phyloP scores from a whole-genome alignment of 2,113 vertebrate genomes.

The Aegithalos caudatus region DNA sequence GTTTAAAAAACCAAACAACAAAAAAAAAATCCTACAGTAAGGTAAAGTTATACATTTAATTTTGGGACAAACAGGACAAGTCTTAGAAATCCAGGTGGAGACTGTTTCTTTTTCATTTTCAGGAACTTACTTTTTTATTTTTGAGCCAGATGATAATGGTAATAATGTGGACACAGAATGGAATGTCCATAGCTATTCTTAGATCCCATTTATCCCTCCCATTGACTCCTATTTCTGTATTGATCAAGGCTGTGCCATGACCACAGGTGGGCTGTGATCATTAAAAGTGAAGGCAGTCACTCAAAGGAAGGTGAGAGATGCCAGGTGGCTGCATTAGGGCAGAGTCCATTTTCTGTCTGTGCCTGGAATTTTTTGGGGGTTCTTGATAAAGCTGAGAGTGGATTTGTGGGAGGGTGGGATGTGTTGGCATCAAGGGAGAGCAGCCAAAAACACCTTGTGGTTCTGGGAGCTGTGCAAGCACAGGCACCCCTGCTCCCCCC shows the following conservation, averaged over 20 bases:
- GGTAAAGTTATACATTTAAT: neutral
- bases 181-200: neutral
- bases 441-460: accelerated
- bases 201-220: neutral
- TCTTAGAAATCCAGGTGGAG: neutral
- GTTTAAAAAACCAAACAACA: neutral
- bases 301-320: neutral
- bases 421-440: neutral
- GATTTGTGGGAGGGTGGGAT: neutral
- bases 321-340: neutral
- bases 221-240: neutral
- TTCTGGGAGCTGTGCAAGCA: neutral
- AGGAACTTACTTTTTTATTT: neutral
- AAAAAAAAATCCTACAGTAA: neutral
- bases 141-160: neutral
- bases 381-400: neutral
- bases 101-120: neutral
- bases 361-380: neutral
- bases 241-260: neutral
- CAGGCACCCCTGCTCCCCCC: neutral
- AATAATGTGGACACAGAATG: neutral
- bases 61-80: neutral
- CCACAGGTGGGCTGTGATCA: neutral
- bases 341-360: neutral
- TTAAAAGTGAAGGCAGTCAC: neutral